These are phyloP conservation scores for Cercopithecus neglectus DNA, from an alignment of 2,797 vertebrate species.

Conservation along the genomic window DNA sequence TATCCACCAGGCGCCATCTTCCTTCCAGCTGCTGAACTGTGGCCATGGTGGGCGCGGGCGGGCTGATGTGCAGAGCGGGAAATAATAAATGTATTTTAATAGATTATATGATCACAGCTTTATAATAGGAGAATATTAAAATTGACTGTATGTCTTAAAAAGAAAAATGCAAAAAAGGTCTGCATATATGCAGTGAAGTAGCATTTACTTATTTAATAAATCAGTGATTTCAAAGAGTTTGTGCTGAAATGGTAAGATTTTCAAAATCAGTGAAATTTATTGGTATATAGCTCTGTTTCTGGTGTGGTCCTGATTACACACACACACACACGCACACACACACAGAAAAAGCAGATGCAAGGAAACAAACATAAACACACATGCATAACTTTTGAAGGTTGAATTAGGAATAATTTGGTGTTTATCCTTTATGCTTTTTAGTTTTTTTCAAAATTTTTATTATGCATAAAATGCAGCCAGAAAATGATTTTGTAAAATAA, in stretches of 20 bases:
- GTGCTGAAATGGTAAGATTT: not conserved
- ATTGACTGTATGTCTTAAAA: not conserved
- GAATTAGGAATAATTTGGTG: conserved; percentile 4
- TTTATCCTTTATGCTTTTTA: conserved; percentile 4
- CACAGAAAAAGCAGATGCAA: conserved; percentile 3
- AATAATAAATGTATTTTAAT: not conserved
- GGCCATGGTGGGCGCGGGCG: not conserved
- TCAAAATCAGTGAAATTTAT: conserved; percentile 29
- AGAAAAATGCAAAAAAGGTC: not conserved
- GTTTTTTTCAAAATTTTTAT: not conserved
- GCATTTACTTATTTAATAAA: conserved; percentile 15
- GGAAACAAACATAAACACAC: not conserved
- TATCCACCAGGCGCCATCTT: conserved; percentile 91
- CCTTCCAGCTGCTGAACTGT: conserved; percentile 84
- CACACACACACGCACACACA: not conserved
- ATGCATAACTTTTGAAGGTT: not conserved
- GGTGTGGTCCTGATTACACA: not conserved
- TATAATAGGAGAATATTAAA: conserved; percentile 26
- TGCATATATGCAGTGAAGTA: not conserved
- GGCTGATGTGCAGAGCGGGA: too few species aligned
- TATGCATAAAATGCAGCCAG: not conserved
- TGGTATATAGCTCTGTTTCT: conserved; percentile 28
- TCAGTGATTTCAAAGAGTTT: conserved; percentile 28
- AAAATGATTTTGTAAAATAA: conserved; percentile 26
- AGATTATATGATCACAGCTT: not conserved